Evolutionary conservation across 2,888 invertebrate genomes (phyloP), one percentile per base, ranked within the genome.

Genomic region (Ornithoptera priamus): DNA sequence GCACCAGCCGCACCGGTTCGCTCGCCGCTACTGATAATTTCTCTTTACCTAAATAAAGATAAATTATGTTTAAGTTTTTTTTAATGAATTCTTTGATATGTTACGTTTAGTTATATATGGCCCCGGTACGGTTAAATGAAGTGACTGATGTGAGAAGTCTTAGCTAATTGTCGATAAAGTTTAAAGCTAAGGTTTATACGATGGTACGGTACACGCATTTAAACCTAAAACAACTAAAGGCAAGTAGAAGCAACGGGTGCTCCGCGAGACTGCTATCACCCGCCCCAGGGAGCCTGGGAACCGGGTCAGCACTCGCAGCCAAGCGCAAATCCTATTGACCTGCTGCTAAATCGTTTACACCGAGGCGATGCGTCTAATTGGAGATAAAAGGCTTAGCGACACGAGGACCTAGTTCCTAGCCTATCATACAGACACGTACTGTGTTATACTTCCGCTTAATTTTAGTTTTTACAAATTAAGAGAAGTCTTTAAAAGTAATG

Each of bases 1-100:
- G 93, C 85, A 98, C 98, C 89, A 98, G 94, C 82, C 97, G 95
- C 84, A 97, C 97, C 83, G 95, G 96, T 94, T 97, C 97, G 88
- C 95, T 95, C 86, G 95, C 95, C 82, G 96, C 96, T 89, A 98
- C 96, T 81, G 96, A 96, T 84, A 98, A 94, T 93, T 98, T 98
- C 93, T 97, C 97, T 87, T 97, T 97, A 78, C 97, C 97, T 96
- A 82, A 72, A 76, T 58, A 53, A 63, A 46, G 1, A 22, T 42
- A 60, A 36, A 15, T 58, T 24, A 7, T 15, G 8, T 24, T 17
- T 57, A 57, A 6, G 8, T 22, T 18, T 57, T 22, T 20, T 4
- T 20, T n/a, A 7, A 4, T 20, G 8, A 57, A 57, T 20, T 61
- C 64, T 62, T 30, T 61, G 6, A 39, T 39, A 39, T 10, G 10